phyloP scores from a whole-genome alignment of 2,888 invertebrate genomes.

The Melanotus villosus region DNA sequence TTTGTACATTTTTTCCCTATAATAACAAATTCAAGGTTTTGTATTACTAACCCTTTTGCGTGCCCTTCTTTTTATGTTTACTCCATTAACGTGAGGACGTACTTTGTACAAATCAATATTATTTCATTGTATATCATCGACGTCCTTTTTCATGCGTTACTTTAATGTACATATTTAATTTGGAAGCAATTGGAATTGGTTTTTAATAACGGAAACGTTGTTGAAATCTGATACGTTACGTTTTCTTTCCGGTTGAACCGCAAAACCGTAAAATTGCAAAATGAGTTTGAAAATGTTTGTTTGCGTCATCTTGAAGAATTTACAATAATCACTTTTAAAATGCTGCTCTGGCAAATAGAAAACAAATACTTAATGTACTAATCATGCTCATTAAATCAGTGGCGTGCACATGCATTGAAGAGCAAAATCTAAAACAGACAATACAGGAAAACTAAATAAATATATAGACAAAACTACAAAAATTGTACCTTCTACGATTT shows the following conservation, averaged over 20 bases:
- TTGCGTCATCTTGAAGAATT: neutral
- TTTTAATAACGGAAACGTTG: neutral
- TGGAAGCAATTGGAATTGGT: too few species aligned
- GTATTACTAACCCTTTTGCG: too few species aligned
- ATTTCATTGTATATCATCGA: too few species aligned
- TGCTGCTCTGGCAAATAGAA: too few species aligned
- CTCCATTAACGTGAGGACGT: too few species aligned
- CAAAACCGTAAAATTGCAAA: slow-evolving; percentile 6
- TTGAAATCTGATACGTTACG: slow-evolving; percentile 1
- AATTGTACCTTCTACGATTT: slow-evolving; percentile 67
- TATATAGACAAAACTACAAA: slow-evolving; percentile 5
- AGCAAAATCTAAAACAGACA: neutral
- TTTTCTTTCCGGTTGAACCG: slow-evolving; percentile 15
- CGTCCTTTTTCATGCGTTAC: too few species aligned
- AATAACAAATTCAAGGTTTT: too few species aligned
- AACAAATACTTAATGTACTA: too few species aligned
- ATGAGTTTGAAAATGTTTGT: neutral
- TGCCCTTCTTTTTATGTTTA: too few species aligned
- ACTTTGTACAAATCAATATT: too few species aligned
- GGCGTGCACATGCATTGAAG: slow-evolving; percentile 29
- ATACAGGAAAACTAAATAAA: neutral
- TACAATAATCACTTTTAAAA: neutral
- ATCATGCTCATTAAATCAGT: neutral
- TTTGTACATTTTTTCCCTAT: too few species aligned
- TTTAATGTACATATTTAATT: too few species aligned